Conservation (phyloP, 2,113 vertebrate species). For the Nothobranchius furzeri region DNA sequence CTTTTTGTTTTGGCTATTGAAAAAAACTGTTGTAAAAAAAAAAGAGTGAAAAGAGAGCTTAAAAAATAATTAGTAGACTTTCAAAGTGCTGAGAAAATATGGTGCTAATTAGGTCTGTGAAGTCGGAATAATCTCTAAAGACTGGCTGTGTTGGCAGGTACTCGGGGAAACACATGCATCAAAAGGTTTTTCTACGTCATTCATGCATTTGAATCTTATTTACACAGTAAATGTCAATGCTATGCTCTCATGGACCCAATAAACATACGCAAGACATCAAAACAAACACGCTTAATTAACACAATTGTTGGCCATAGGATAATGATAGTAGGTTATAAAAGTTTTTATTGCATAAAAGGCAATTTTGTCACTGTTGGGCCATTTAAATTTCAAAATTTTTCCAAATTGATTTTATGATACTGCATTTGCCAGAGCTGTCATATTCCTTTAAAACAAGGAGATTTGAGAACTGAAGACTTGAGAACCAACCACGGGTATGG, state of each 20-base stretch:
- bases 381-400: too few species aligned
- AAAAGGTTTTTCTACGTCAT: conserved; percentile 50
- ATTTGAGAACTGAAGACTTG: too few species aligned
- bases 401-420: too few species aligned
- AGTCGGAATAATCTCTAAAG: conserved; percentile 38
- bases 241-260: conserved; percentile 39
- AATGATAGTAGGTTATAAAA: neutral
- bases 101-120: conserved; percentile 33
- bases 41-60: neutral
- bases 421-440: too few species aligned
- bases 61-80: neutral
- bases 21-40: neutral
- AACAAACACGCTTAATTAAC: conserved; percentile 13
- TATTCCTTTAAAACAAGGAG: too few species aligned
- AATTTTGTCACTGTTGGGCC: too few species aligned
- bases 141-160: conserved; percentile 33
- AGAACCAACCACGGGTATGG: too few species aligned
- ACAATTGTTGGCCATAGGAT: neutral
- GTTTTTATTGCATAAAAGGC: neutral
- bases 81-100: conserved; percentile 32
- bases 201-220: conserved; percentile 62
- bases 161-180: conserved; percentile 44
- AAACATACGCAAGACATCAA: conserved; percentile 34
- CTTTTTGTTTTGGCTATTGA: neutral
- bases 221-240: conserved; percentile 58